Evolutionary conservation across 1,140 invertebrate species (phyloP).

Genomic region (Drosophila triauraria): DNA sequence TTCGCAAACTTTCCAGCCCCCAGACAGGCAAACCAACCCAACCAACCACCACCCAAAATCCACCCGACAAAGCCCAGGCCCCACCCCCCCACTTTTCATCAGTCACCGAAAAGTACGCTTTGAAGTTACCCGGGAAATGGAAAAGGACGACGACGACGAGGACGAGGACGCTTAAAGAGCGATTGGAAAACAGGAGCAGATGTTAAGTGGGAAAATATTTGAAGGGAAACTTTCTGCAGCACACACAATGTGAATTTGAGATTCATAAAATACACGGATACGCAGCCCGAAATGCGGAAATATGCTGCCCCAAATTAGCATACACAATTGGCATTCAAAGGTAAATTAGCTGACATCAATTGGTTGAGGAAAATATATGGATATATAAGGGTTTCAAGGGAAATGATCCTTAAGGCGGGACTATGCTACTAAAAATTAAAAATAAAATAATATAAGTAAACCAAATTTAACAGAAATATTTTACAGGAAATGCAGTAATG

Average conservation of each 20-base stretch:
- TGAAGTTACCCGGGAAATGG: constrained; percentile 29
- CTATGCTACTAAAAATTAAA: too few species aligned
- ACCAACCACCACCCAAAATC: background rate
- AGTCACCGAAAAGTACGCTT: constrained; percentile 21
- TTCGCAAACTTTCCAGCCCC: constrained; percentile 78
- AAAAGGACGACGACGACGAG: background rate
- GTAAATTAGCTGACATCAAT: constrained; percentile 12
- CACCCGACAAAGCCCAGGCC: background rate
- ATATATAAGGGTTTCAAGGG: too few species aligned
- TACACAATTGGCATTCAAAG: constrained; percentile 12
- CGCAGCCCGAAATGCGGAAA: background rate
- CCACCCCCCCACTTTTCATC: background rate
- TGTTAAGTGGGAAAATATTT: constrained; percentile 36
- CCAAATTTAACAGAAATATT: too few species aligned
- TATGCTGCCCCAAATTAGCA: constrained; percentile 18
- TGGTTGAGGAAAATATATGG: background rate
- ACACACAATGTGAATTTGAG: constrained; percentile 8
- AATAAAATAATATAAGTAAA: too few species aligned
- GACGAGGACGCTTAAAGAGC: constrained; percentile 38
- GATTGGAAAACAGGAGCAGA: constrained; percentile 47
- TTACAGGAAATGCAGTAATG: too few species aligned
- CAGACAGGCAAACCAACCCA: constrained; percentile 8
- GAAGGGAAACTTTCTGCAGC: constrained; percentile 15
- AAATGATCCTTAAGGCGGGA: too few species aligned
- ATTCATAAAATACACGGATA: constrained; percentile 20